phyloP scores from a whole-genome alignment of 2,888 invertebrate genomes.

The Latrodectus hesperus region DNA sequence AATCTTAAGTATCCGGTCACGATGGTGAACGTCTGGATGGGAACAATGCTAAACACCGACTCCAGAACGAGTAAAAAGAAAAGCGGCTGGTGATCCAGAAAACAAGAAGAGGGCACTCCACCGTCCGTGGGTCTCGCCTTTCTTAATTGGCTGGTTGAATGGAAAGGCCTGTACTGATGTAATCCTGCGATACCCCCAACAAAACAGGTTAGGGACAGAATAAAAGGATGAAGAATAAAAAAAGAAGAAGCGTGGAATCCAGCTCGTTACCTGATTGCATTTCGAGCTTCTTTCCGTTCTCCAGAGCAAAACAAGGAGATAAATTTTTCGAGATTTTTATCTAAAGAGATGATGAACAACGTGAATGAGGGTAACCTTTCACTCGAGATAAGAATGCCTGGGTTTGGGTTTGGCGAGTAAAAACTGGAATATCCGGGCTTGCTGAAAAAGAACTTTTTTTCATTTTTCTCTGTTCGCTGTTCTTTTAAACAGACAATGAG shows the following conservation, averaged over 20 bases:
- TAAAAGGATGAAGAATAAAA: not conserved
- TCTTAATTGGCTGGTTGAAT: conserved; percentile 63
- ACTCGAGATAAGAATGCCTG: not conserved
- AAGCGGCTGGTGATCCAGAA: not conserved
- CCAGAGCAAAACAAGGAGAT: conserved; percentile 23
- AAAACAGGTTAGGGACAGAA: conserved; percentile 51
- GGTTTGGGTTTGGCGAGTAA: not conserved
- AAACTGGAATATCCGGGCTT: not conserved
- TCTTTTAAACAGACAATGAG: no score
- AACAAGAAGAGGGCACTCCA: not conserved
- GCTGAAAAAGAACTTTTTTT: no score
- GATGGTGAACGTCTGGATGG: no score
- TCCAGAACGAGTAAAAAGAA: not conserved
- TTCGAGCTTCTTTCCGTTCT: conserved; percentile 57
- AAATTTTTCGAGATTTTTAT: conserved; percentile 55
- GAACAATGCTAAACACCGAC: no score
- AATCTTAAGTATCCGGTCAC: no score
- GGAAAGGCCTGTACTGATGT: conserved; percentile 33
- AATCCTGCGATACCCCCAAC: conserved; percentile 53
- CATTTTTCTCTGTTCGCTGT: no score
- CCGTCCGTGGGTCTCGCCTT: conserved; percentile 17
- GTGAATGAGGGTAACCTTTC: not conserved
- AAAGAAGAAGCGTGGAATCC: not conserved
- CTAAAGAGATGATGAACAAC: conserved; percentile 1
- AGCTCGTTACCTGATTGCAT: conserved; percentile 65